Percentiles rank a stretch among this genome's conserved stretches.
Conservation (phyloP, 2,113 vertebrate genomes). For the Anthoscopus minutus region DNA sequence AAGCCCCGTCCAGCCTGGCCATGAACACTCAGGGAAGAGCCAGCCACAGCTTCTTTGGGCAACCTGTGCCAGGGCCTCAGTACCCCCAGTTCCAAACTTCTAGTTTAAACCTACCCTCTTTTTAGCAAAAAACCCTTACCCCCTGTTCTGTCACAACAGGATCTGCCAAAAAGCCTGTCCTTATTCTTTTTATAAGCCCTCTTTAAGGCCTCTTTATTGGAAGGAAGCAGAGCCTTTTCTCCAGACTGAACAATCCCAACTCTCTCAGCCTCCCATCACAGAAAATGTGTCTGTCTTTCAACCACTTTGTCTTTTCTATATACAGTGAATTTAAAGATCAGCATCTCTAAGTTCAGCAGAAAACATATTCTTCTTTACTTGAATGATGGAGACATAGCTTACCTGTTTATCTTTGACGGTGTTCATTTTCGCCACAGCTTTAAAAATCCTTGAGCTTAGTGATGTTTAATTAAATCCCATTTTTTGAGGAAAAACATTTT, state of each 20-base stretch:
- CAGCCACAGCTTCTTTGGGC: background rate
- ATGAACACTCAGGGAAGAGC: background rate
- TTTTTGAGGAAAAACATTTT: background rate
- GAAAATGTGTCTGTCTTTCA: background rate
- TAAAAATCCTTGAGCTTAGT: background rate
- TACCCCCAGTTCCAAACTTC: too few relatives aligned
- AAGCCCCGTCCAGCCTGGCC: background rate
- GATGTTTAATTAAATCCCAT: background rate
- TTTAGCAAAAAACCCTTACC: background rate
- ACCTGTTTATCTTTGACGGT: background rate
- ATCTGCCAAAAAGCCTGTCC: background rate
- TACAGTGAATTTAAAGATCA: background rate
- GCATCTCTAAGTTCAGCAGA: background rate
- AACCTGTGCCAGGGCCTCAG: background rate
- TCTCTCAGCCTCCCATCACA: background rate
- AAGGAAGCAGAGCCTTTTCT: background rate
- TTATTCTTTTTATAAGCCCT: background rate
- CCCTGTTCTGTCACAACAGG: background rate
- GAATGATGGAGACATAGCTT: background rate
- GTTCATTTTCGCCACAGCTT: background rate
- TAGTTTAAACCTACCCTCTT: background rate
- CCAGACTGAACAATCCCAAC: background rate
- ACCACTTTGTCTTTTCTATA: background rate
- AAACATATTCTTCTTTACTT: background rate
- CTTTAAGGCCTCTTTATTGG: background rate